Evolutionary conservation across 2,797 vertebrate species (phyloP).

Genomic region (Acomys russatus): DNA sequence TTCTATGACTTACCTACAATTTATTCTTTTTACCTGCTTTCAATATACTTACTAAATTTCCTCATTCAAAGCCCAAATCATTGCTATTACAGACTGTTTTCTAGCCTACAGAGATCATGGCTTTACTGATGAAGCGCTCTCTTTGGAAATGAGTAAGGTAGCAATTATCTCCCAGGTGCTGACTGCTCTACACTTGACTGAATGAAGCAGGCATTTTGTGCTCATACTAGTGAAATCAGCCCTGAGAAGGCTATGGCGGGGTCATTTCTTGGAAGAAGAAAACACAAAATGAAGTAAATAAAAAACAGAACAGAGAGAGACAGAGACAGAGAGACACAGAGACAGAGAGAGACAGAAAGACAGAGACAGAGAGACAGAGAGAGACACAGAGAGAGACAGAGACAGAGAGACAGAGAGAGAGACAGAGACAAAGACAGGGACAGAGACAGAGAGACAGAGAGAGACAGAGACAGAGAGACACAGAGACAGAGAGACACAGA

Average conservation of each 20-base stretch:
- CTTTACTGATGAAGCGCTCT: too few species aligned
- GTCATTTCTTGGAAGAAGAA: not conserved
- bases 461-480: too few species aligned
- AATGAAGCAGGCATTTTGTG: not conserved
- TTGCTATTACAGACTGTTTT: not conserved
- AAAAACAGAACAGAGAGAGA: not conserved
- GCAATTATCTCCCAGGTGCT: not conserved
- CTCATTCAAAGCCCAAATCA: not conserved
- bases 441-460: too few species aligned
- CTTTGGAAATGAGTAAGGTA: not conserved
- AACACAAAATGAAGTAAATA: not conserved
- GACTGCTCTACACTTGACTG: not conserved
- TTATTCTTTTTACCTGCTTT: not conserved
- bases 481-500: too few species aligned
- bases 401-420: too few species aligned
- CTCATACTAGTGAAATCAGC: too few species aligned
- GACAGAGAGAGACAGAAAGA: not conserved
- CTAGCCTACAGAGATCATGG: not conserved
- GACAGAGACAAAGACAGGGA: too few species aligned
- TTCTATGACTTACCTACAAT: not conserved
- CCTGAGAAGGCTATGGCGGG: not conserved
- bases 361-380: too few species aligned
- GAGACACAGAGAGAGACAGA: too few species aligned
- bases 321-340: not conserved
- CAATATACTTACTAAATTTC: not conserved